Evolutionary conservation across 2,888 invertebrate genomes (phyloP).

Genomic region (Eudasyphora cyanicolor): DNA sequence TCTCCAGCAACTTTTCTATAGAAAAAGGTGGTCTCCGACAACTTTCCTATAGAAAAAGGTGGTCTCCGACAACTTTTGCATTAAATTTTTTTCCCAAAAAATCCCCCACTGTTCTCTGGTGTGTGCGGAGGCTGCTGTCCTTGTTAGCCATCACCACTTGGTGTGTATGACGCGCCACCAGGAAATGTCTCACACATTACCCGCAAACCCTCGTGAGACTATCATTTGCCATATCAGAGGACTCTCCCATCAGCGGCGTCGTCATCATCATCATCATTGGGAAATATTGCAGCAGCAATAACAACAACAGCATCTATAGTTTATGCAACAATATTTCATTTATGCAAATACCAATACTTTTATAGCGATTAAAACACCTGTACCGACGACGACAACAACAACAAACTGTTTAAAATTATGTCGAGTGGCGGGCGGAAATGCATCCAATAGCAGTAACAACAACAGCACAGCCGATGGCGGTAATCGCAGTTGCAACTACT

Average conservation of each 20-base stretch:
- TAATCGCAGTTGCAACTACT: not conserved
- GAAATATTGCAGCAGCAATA: too few species aligned
- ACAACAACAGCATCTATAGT: constrained; percentile 25
- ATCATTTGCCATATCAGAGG: constrained; percentile 1
- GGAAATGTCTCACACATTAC: not conserved
- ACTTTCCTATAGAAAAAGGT: too few species aligned
- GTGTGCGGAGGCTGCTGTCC: not conserved
- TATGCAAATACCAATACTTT: constrained; percentile 56
- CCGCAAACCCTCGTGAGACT: not conserved
- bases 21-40: too few species aligned
- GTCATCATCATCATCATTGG: not conserved
- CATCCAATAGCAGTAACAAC: not conserved
- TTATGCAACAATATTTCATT: constrained; percentile 35
- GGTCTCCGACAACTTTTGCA: too few species aligned
- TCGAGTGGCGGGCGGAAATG: not conserved
- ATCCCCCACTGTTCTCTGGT: too few species aligned
- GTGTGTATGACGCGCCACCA: not conserved
- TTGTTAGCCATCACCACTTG: constrained; percentile 19
- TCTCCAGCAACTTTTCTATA: too few species aligned
- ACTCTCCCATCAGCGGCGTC: not conserved
- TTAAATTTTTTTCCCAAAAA: too few species aligned
- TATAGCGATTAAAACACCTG: constrained; percentile 58
- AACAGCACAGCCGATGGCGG: not conserved
- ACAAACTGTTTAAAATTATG: constrained; percentile 44
- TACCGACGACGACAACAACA: too few species aligned